Evolutionary conservation across 30 jellyfish, hydroid and myxozoan genomes (phyloP).

Genomic region (Turritopsis rubra): DNA sequence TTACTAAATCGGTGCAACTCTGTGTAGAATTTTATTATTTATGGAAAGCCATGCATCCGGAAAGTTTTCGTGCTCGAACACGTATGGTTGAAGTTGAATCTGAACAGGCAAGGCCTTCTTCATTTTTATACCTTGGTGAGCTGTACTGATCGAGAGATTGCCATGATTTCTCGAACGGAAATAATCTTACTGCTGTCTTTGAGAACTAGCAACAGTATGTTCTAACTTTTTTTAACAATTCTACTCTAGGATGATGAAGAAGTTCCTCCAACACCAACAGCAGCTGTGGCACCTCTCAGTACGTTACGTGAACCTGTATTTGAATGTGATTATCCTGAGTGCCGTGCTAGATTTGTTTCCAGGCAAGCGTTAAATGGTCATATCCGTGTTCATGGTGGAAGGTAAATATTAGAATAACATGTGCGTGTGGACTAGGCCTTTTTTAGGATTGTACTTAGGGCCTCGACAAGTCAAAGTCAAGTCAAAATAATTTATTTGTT

Average conservation of each 20-base stretch:
- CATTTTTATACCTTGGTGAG: not conserved
- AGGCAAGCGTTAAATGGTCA: constrained; percentile 98
- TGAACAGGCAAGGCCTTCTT: constrained; percentile 61
- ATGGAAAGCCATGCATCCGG: constrained; percentile 98
- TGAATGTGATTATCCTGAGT: constrained; percentile 97
- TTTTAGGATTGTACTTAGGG: not conserved
- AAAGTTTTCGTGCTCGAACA: constrained; percentile 94
- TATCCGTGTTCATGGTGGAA: constrained; percentile 98
- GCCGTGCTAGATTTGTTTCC: constrained; percentile 97
- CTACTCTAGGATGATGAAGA: constrained; percentile 69
- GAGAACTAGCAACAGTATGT: too few species aligned
- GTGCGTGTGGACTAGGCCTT: too few species aligned
- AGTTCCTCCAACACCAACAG: constrained; percentile 78
- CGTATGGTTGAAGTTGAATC: constrained; percentile 96
- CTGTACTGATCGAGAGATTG: not conserved
- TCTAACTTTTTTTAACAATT: too few species aligned
- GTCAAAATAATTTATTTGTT: too few species aligned
- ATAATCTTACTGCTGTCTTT: too few species aligned
- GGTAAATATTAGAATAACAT: constrained; percentile 54
- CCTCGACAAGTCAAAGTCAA: too few species aligned
- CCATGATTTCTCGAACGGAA: not conserved
- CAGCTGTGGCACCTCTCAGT: constrained; percentile 65
- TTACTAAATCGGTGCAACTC: constrained; percentile 72
- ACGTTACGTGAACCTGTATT: constrained; percentile 72
- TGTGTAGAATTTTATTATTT: constrained; percentile 94